These are phyloP conservation scores for Pinctada fucata DNA, from an alignment of 2,888 invertebrate species.

Conservation along the genomic window DNA sequence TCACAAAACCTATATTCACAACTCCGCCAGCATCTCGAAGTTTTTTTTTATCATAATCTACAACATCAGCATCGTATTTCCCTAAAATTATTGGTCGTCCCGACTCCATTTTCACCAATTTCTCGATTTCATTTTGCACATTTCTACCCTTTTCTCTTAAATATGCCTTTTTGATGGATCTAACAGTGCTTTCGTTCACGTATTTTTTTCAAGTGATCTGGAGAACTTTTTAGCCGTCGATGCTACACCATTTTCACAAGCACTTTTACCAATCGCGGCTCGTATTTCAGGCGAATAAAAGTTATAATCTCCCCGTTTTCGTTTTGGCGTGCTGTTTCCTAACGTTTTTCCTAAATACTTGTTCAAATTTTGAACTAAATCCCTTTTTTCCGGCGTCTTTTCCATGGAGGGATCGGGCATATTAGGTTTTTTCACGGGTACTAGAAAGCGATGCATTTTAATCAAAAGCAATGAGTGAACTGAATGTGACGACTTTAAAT, in stretches of 20 bases:
- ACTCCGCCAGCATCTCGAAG: slow-evolving; percentile 18
- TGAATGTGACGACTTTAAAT: too few relatives aligned
- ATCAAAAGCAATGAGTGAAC: background rate
- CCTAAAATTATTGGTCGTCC: slow-evolving; percentile 26
- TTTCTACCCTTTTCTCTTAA: background rate
- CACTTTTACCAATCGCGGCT: slow-evolving; percentile 19
- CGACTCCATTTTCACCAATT: slow-evolving; percentile 23
- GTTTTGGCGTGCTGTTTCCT: too few relatives aligned
- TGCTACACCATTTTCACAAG: slow-evolving; percentile 7
- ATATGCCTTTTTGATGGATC: slow-evolving; percentile 2
- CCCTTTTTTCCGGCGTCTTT: too few relatives aligned
- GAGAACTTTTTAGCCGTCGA: background rate
- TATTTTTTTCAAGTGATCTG: background rate
- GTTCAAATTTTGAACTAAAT: too few relatives aligned
- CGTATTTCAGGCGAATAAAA: slow-evolving; percentile 4
- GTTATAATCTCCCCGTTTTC: slow-evolving; percentile 17
- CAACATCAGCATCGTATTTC: slow-evolving; percentile 26
- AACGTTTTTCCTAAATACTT: too few relatives aligned
- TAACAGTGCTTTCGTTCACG: background rate
- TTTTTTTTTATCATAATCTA: slow-evolving; percentile 25
- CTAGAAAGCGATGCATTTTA: background rate
- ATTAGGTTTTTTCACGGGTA: background rate
- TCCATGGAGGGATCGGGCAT: too few relatives aligned
- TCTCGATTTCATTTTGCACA: background rate
- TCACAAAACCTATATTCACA: slow-evolving; percentile 26